These are phyloP conservation scores for Hypanus sabinus DNA, from an alignment of 2,113 vertebrate genomes.

Conservation along the genomic window DNA sequence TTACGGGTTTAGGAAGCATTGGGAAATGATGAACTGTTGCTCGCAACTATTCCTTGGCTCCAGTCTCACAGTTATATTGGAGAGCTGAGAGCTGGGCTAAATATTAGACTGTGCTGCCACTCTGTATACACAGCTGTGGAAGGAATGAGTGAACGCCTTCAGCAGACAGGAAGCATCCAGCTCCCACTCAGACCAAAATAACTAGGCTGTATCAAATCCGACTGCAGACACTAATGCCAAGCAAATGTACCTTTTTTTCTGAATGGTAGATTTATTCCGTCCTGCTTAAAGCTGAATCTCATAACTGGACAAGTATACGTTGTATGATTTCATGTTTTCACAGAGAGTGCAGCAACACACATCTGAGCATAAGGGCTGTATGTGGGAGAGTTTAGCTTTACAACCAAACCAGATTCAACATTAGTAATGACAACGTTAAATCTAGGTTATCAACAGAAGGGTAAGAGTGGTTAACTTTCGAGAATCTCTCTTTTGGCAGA, in stretches of 20 bases:
- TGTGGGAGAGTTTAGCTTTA: not conserved
- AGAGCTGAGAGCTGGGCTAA: slow-evolving; percentile 33
- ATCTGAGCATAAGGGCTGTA: not conserved
- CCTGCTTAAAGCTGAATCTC: not conserved
- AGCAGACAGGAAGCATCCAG: slow-evolving; percentile 35
- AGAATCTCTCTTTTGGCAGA: no score
- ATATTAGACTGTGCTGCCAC: slow-evolving; percentile 24
- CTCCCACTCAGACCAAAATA: slow-evolving; percentile 36
- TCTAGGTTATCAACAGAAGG: not conserved
- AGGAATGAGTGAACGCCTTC: slow-evolving; percentile 36
- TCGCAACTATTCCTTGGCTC: slow-evolving; percentile 32
- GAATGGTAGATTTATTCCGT: slow-evolving; percentile 3
- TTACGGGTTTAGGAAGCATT: slow-evolving; percentile 28
- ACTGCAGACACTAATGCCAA: not conserved
- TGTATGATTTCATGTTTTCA: not conserved
- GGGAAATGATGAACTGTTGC: slow-evolving; percentile 35
- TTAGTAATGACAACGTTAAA: not conserved
- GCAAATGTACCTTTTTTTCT: slow-evolving; percentile 15
- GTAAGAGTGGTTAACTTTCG: not conserved
- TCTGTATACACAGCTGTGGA: slow-evolving; percentile 38
- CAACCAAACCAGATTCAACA: no score
- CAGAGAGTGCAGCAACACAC: not conserved
- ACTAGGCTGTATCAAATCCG: slow-evolving; percentile 16
- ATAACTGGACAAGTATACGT: not conserved
- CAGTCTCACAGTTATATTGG: not conserved